Evolutionary conservation across 2,888 invertebrate genomes (phyloP).

Genomic region (Lochmaea capreae): DNA sequence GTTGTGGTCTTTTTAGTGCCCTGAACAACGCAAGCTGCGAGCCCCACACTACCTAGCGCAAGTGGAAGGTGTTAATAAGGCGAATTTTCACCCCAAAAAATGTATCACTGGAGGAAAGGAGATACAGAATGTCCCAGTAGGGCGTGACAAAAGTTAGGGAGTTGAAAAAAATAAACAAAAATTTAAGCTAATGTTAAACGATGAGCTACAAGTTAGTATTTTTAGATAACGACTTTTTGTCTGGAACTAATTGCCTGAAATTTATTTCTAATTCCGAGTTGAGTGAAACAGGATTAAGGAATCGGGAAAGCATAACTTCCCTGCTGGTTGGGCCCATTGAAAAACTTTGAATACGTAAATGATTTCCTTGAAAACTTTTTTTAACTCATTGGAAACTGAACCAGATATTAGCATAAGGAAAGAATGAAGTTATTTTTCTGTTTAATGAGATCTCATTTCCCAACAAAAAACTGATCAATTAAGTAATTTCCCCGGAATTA

Average conservation of each 20-base stretch:
- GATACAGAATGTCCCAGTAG: background rate
- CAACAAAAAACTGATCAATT: conserved; percentile 22
- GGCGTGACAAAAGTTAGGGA: no score
- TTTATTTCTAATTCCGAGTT: conserved; percentile 11
- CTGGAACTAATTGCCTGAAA: background rate
- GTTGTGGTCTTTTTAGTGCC: no score
- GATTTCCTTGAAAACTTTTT: conserved; percentile 24
- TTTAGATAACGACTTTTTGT: background rate
- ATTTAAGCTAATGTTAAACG: background rate
- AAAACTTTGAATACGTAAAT: conserved; percentile 31
- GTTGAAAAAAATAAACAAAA: no score
- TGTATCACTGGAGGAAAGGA: background rate
- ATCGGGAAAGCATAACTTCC: conserved; percentile 19
- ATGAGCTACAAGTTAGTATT: background rate
- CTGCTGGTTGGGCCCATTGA: conserved; percentile 14
- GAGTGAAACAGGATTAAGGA: conserved; percentile 18
- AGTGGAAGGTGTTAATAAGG: no score
- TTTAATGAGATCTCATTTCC: conserved; percentile 10
- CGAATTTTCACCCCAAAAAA: no score
- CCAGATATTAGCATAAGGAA: conserved; percentile 17
- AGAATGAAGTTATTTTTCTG: conserved; percentile 21
- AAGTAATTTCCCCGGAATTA: conserved; percentile 31
- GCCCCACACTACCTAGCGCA: no score
- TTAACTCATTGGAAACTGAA: conserved; percentile 25
- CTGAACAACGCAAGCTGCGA: no score